These are phyloP conservation scores for Pogonus chalceus DNA, from an alignment of 1,140 invertebrate genomes.

Conservation along the genomic window DNA sequence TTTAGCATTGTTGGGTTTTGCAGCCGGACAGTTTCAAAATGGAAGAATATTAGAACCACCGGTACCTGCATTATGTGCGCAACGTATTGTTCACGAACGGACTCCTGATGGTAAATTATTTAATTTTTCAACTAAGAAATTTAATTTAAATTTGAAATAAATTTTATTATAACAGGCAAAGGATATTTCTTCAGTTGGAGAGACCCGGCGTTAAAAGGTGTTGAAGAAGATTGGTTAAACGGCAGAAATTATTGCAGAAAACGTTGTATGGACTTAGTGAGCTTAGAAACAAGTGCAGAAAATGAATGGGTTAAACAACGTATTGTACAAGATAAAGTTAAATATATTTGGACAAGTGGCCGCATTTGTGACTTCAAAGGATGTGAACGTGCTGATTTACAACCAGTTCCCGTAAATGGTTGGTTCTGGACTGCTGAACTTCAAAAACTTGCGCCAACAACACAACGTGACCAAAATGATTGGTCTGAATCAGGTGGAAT, in stretches of 20 bases:
- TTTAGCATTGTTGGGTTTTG: conserved; percentile 26
- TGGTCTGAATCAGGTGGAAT: conserved; percentile 74
- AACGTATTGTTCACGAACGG: conserved; percentile 54
- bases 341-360: conserved; percentile 82
- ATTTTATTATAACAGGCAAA: conserved; percentile 40
- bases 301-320: conserved; percentile 72
- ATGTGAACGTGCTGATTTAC: conserved; percentile 65
- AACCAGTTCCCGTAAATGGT: conserved; percentile 65
- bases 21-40: conserved; percentile 53
- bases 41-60: conserved; percentile 62
- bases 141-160: conserved; percentile 2
- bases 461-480: conserved; percentile 63
- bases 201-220: conserved; percentile 55
- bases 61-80: conserved; percentile 58
- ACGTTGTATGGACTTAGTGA: conserved; percentile 77
- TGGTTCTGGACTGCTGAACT: conserved; percentile 82
- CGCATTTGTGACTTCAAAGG: conserved; percentile 76
- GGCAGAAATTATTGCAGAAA: conserved; percentile 73
- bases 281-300: conserved; percentile 67
- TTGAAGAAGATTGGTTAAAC: conserved; percentile 70
- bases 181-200: conserved; percentile 81
- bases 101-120: conserved; percentile 45
- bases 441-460: conserved; percentile 67
- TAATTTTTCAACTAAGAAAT: conserved; percentile 6
- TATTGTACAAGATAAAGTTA: conserved; percentile 62